A percentile compares a stretch with the other conserved stretches of the same genome.
Conservation (phyloP, 2,797 vertebrate species). For the Poeciliopsis paucimaculata region DNA sequence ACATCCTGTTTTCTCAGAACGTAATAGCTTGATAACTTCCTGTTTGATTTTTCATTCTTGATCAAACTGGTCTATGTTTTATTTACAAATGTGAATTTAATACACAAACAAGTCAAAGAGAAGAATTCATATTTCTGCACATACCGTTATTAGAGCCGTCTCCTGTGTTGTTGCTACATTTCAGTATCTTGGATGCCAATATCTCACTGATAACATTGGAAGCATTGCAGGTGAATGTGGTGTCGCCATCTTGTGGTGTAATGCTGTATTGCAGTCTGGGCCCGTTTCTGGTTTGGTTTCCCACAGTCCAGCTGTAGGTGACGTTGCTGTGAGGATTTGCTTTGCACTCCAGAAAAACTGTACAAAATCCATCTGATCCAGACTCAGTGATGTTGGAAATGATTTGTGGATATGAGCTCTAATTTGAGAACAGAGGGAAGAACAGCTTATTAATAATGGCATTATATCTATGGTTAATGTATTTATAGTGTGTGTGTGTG, state of each 20-base stretch:
- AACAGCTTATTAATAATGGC: background rate
- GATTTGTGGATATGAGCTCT: constrained; percentile 17
- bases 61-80: background rate
- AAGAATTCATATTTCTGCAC: background rate
- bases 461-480: background rate
- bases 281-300: background rate
- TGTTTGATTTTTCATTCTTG: background rate
- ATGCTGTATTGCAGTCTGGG: background rate
- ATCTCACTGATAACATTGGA: background rate
- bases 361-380: constrained; percentile 3
- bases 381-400: background rate
- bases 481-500: background rate
- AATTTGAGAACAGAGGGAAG: background rate
- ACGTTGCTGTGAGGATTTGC: fast-evolving
- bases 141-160: fast-evolving
- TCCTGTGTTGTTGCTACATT: background rate
- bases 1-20: background rate
- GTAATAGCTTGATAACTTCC: background rate
- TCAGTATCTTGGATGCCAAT: fast-evolving
- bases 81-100: background rate
- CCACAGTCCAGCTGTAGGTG: constrained; percentile 46
- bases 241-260: background rate
- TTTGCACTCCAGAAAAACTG: constrained; percentile 38
- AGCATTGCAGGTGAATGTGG: constrained; percentile 41
- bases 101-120: background rate